Evolutionary conservation across 2,888 invertebrate species (phyloP).

Genomic region (Axea sp.): DNA sequence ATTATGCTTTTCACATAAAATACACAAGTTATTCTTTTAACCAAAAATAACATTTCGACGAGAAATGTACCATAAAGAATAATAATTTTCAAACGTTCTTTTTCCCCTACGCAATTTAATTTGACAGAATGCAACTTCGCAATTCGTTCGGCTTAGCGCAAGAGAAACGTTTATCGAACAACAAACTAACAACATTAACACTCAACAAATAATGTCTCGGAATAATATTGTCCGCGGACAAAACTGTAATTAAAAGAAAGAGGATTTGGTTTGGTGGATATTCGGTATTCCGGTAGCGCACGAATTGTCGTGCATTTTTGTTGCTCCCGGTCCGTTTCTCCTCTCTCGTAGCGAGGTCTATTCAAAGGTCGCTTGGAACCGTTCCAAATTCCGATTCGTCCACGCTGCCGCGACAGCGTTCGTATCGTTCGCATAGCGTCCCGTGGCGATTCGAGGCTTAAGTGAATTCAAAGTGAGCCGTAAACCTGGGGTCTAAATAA

Average conservation of each 20-base stretch:
- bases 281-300: constrained; percentile 39
- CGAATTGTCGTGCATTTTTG: constrained; percentile 59
- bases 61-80: no score
- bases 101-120: no score
- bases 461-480: constrained; percentile 76
- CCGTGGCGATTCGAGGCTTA: constrained; percentile 72
- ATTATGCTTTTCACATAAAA: no score
- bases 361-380: constrained; percentile 77
- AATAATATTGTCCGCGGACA: no score
- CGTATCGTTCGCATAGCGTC: constrained; percentile 64
- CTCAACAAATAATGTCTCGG: no score
- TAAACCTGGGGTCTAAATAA: constrained; percentile 76
- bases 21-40: no score
- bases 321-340: constrained; percentile 46
- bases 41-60: no score
- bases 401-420: constrained; percentile 64
- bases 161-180: no score
- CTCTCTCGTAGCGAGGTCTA: constrained; percentile 67
- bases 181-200: no score
- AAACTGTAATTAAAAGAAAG: constrained; percentile 2
- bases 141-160: no score
- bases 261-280: constrained; percentile 9
- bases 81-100: no score
- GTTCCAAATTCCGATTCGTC: constrained; percentile 76
- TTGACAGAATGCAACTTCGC: no score